phyloP scores from a whole-genome alignment of 2,797 vertebrate species.

The Neosalanx taihuensis region DNA sequence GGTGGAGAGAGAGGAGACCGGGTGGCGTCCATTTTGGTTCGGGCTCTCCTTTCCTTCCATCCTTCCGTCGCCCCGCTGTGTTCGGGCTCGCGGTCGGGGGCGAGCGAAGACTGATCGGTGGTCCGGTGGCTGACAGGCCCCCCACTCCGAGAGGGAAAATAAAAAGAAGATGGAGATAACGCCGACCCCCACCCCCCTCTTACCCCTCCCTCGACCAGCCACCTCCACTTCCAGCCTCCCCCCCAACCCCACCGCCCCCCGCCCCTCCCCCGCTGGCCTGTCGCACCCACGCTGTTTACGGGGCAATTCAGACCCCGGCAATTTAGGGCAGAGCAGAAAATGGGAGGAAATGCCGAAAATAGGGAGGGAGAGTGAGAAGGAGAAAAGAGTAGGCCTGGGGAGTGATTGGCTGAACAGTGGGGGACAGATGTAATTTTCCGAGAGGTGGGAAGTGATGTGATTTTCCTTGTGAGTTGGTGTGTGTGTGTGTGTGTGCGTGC shows the following conservation, averaged over 20 bases:
- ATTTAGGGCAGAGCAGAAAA: slow-evolving; percentile 31
- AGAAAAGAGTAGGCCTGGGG: slow-evolving; percentile 27
- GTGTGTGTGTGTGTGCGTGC: slow-evolving; percentile 1
- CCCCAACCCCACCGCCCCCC: neutral
- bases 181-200: slow-evolving; percentile 10
- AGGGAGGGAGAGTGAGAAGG: neutral
- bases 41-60: slow-evolving; percentile 58
- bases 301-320: slow-evolving; percentile 39
- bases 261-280: slow-evolving; percentile 32
- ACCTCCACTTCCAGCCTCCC: neutral
- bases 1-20: slow-evolving; percentile 30
- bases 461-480: neutral
- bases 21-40: slow-evolving; percentile 67
- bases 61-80: slow-evolving; percentile 58
- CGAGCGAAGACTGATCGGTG: slow-evolving; percentile 67
- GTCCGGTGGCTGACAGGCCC: slow-evolving; percentile 75
- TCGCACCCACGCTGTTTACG: slow-evolving; percentile 42
- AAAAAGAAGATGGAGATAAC: slow-evolving; percentile 75
- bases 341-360: slow-evolving; percentile 8
- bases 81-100: slow-evolving; percentile 58
- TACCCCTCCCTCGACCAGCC: neutral
- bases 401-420: slow-evolving; percentile 45
- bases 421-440: slow-evolving; percentile 15
- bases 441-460: slow-evolving; percentile 21
- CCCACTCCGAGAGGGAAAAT: slow-evolving; percentile 71